Evolutionary conservation across 2,113 vertebrate genomes (phyloP), one percentile per base, ranked within the genome.

Genomic region (Meleagris gallopavo): DNA sequence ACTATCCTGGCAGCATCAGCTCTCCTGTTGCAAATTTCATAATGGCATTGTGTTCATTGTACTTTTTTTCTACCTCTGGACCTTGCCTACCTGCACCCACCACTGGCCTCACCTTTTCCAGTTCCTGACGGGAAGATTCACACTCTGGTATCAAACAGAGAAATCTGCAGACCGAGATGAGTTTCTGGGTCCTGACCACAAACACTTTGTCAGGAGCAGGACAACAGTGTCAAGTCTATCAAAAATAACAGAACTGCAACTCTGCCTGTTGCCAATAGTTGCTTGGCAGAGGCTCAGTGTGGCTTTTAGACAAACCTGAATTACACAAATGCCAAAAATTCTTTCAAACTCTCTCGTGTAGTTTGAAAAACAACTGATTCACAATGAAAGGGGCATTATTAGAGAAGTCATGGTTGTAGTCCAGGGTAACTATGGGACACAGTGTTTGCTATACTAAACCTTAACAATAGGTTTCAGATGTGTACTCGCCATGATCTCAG

Each of bases 261-360:
- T 67, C 65, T 78, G 83, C 34, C 83, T 75, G 65, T 41, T 93
- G 92, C 94, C 80, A 92, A 0, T 10, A 71, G 65, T 29, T 83
- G 76, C 83, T 94, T 95, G 90, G 90, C 95, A 94, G 72, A 78
- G 65, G 19, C 52, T 91, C 4, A 3, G 55, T 24, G 76, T 13
- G 34, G 64, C 94, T 90, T 90, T 93, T 81, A 75, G 61, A 72
- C 65, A 75, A 92, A 94, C 90, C 91, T 91, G 89, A 85, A 95
- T 85, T 91, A 90, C 58, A 30, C 62, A 76, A 93, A 96, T 96
- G 43, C 95, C 95, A 96, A 95, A 90, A 96, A 95, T 96, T 90
- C 94, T 92, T 96, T 96, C 85, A 83, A 77, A 81, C 38, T 90
- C 83, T 32, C 80, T 61, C 55, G 90, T 55, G 13, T 46, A 86